Base-by-base conservation (phyloP, 2,797 vertebrate genomes). In the Rousettus madagascariensis region DNA sequence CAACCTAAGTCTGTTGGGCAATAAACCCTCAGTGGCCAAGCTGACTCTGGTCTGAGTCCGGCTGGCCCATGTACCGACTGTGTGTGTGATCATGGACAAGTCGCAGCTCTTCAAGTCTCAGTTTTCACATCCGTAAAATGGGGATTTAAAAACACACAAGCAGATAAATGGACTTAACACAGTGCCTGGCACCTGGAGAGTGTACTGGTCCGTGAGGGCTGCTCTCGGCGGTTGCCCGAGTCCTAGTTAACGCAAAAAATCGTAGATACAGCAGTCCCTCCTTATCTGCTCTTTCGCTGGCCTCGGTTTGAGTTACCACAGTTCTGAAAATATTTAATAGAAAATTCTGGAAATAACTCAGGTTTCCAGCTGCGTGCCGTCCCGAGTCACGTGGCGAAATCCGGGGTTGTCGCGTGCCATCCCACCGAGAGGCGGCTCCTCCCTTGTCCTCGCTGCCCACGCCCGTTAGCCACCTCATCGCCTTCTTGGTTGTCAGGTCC, bases 1-100 rank as follows among this genome's bases (percentile, higher is more conserved):
- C 9, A 28, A 2, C 22, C 8, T 22, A 26, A 0, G 2, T 1
- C 43, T n/a, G 5, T 26, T 0, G 0, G 22, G 41, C 92, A 8
- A 19, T 16, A 8, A 51, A 19, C 9, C 20, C 51, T 53, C 2
- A 49, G 59, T 53, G 33, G n/a, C 41, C 71, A 72, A 59, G 22
- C 10, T 0, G 2, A 22, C n/a, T 12, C 51, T 5, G 16, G 2
- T 8, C 20, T 46, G 28, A 26, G 8, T 63, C 68, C 28, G 0
- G 26, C 15, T 41, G 12, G 17, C 46, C 55, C 16, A 5, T 0
- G 0, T 2, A 3, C 53, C 19, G 4, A 3, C 49, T 17, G 0
- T 3, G 51, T 17, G 0, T 3, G 46, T n/a, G 84, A 86, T 69
- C 4, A 0, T 0, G 3, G 4, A 20, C n/a, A 82, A 36, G 20